Evolutionary conservation across 2,888 invertebrate genomes (phyloP).

Genomic region (Eristalinus aeneus): DNA sequence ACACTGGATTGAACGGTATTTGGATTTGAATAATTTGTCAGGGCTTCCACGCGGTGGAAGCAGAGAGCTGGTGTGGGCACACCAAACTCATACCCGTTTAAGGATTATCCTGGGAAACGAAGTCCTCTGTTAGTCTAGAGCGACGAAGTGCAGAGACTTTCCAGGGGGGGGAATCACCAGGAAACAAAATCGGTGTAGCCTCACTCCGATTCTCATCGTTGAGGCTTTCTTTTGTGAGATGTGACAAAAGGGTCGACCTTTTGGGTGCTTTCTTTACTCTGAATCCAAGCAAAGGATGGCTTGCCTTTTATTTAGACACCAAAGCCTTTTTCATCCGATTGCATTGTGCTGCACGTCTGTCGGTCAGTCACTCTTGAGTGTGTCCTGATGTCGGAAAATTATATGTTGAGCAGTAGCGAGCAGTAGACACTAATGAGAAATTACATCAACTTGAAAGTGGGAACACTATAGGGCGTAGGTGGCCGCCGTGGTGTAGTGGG

Average conservation of each 20-base stretch:
- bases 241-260: background rate
- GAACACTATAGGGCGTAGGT: no score
- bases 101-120: background rate
- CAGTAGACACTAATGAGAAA: no score
- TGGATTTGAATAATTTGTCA: background rate
- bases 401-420: no score
- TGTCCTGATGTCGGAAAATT: no score
- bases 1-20: background rate
- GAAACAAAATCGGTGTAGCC: background rate
- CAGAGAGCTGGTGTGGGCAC: background rate
- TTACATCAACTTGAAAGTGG: no score
- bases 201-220: background rate
- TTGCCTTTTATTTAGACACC: no score
- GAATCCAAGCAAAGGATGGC: no score
- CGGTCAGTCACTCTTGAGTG: no score
- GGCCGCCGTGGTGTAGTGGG: no score
- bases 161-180: background rate
- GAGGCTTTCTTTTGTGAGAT: background rate
- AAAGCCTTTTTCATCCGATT: no score
- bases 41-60: background rate
- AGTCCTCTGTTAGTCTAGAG: background rate
- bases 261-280: background rate
- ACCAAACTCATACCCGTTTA: background rate
- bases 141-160: background rate
- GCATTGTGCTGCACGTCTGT: no score